phyloP scores from a whole-genome alignment of 2,888 invertebrate genomes.

The Celastrina argiolus region DNA sequence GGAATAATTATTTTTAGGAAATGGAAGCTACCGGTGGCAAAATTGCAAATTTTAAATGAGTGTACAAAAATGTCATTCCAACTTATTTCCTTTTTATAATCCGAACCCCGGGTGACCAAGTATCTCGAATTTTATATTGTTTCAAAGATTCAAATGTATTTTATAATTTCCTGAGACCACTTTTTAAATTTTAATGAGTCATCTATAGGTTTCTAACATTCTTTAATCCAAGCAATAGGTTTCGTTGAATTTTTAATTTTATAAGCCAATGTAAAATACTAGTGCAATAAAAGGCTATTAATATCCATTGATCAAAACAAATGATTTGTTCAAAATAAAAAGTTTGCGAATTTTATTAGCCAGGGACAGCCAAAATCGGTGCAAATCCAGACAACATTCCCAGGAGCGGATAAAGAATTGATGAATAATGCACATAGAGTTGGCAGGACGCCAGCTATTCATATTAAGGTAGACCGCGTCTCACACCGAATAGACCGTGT shows the following conservation, averaged over 20 bases:
- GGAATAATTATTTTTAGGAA: constrained; percentile 8
- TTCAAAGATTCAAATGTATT: background rate
- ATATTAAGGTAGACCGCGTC: constrained; percentile 41
- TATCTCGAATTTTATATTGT: background rate
- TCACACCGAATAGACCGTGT: constrained; percentile 41
- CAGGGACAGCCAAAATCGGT: constrained; percentile 36
- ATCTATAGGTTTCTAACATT: background rate
- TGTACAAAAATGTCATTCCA: background rate
- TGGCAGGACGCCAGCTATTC: constrained; percentile 62
- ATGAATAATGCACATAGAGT: constrained; percentile 38
- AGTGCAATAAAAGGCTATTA: too few relatives aligned
- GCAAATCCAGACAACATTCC: constrained; percentile 38
- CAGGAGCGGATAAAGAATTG: constrained; percentile 43
- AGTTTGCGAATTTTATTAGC: constrained; percentile 32
- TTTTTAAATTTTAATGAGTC: background rate
- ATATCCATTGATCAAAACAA: too few relatives aligned
- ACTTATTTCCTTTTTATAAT: background rate
- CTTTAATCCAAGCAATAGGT: too few relatives aligned
- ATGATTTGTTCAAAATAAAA: background rate
- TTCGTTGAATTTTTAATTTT: too few relatives aligned
- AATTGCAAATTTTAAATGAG: constrained; percentile 4
- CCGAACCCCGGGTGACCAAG: background rate
- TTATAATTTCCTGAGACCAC: background rate
- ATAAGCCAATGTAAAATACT: too few relatives aligned
- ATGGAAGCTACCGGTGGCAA: background rate